Base-by-base conservation (phyloP, 2,888 invertebrate genomes). In the Melipona beecheii region DNA sequence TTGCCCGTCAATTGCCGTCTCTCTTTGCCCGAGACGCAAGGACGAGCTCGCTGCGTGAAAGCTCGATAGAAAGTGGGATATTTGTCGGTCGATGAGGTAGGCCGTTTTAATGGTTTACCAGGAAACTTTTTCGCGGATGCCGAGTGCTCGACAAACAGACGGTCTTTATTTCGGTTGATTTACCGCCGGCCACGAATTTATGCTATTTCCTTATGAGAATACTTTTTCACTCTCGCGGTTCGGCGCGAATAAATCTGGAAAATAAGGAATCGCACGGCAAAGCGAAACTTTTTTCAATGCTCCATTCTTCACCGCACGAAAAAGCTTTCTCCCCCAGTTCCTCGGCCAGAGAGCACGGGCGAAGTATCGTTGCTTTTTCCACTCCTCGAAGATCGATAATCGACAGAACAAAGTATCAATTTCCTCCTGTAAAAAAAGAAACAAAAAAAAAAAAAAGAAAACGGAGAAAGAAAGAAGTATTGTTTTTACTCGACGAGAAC, bases 101-200 rank as follows among this genome's bases (percentile, higher is more conserved):
- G 78, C 54, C 64, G 66, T 75, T 64, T 75, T 75, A 73, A 76
- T 58, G 56, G 69, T 64, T 9, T 52, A 75, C 36, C 72, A 78
- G 70, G 36, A 31, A 83, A 86, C 77, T 85, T 88, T 85, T n/a
- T 49, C 81, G 43, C 54, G 68, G 70, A 60, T 66, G 65, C 70
- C n/a, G 71, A 82, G 82, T 82, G 79, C 77, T 77, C 78, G 76
- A 83, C 81, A 86, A 88, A 86, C 84, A 86, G 66, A 74, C 79
- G 79, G 66, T 78, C 75, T 84, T 87, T 87, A 80, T 72, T 83
- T 81, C 82, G 62, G 36, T 75, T 87, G 86, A 87, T 89, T 81
- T 80, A 84, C 24, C 31, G 74, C 5, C 56, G 43, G 27, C 66
- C 36, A 60, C 58, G 66, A 78, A 86, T 87, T 86, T 84, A 84